phyloP scores from a whole-genome alignment of 2,113 vertebrate species.

The Mobula birostris region DNA sequence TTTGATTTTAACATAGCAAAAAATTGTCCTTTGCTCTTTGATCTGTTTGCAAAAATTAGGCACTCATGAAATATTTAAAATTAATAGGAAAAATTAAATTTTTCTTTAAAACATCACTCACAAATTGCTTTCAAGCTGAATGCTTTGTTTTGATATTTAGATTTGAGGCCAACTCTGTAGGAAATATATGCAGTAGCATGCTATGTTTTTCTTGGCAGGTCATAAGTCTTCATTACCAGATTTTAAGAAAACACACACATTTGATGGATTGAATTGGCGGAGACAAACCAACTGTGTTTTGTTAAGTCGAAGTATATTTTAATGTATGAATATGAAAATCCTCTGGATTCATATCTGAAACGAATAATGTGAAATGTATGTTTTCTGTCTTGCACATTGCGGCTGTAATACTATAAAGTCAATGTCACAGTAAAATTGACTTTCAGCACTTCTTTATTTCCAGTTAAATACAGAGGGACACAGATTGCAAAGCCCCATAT shows the following conservation, averaged over 20 bases:
- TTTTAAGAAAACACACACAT: constrained; percentile 35
- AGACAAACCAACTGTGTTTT: constrained; percentile 53
- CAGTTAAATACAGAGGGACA: not conserved
- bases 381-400: not conserved
- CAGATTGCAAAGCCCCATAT: not conserved
- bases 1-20: not conserved
- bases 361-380: not conserved
- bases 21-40: no score
- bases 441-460: not conserved
- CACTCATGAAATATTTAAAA: not conserved
- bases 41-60: not conserved
- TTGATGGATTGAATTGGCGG: constrained; percentile 45
- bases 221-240: constrained; percentile 54
- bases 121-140: constrained; percentile 48
- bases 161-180: constrained; percentile 51
- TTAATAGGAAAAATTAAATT: not conserved
- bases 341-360: constrained; percentile 8
- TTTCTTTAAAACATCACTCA: constrained; percentile 16
- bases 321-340: constrained; percentile 6
- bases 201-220: constrained; percentile 64
- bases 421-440: not conserved
- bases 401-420: not conserved
- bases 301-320: constrained; percentile 49
- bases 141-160: constrained; percentile 59
- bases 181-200: constrained; percentile 54